Percentiles rank a stretch among this genome's conserved stretches.
These are phyloP conservation scores for Sardinella longiceps DNA, from an alignment of 2,797 vertebrate genomes.

Conservation along the genomic window DNA sequence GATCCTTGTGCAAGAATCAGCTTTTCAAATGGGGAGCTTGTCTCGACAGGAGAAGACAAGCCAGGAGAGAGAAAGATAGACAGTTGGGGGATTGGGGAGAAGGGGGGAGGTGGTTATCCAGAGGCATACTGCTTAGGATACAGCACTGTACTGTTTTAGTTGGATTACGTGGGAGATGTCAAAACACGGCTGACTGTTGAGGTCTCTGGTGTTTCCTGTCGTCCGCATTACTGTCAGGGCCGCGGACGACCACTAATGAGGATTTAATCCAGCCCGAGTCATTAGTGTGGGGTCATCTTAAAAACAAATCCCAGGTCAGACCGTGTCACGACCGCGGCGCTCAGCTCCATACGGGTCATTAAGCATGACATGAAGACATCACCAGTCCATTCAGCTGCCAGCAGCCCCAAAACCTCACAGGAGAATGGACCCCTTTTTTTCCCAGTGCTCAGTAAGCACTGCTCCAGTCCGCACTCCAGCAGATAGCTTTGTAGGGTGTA, in stretches of 20 bases:
- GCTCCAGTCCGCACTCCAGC: not conserved
- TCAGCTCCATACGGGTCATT: constrained; percentile 57
- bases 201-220: constrained; percentile 74
- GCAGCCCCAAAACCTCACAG: constrained; percentile 22
- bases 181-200: constrained; percentile 76
- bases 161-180: constrained; percentile 76
- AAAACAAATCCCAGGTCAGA: constrained; percentile 66
- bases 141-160: constrained; percentile 68
- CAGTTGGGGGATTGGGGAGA: not conserved
- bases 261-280: constrained; percentile 68
- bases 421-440: constrained; percentile 23
- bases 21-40: constrained; percentile 10
- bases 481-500: constrained; percentile 21
- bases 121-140: constrained; percentile 9
- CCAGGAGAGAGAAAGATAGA: constrained; percentile 5
- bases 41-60: constrained; percentile 32
- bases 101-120: constrained; percentile 24
- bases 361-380: constrained; percentile 46
- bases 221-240: constrained; percentile 71
- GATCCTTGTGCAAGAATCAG: not conserved
- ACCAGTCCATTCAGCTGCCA: not conserved
- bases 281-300: constrained; percentile 68
- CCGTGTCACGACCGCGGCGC: constrained; percentile 51
- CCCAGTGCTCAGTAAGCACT: not conserved
- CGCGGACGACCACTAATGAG: constrained; percentile 79